phyloP scores from a whole-genome alignment of 2,797 vertebrate species.

The Acestrorhynchus altus region DNA sequence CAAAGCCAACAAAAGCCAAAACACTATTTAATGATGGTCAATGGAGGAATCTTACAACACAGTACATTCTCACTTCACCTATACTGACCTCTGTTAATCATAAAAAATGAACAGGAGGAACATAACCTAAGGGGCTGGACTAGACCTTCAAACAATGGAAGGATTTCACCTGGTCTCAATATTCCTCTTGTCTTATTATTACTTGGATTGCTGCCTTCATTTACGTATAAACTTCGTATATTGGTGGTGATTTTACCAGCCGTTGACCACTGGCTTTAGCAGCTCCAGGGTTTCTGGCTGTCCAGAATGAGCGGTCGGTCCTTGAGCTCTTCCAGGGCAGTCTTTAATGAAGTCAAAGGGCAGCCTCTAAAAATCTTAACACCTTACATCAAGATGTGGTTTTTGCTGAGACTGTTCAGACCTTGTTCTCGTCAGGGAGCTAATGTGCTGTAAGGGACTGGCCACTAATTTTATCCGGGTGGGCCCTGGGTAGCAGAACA shows the following conservation, averaged over 20 bases:
- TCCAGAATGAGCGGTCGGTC: conserved; percentile 60
- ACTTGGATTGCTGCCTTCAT: no score
- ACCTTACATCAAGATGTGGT: conserved; percentile 44
- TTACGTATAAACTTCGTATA: no score
- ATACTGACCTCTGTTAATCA: no score
- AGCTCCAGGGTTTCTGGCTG: conserved; percentile 57
- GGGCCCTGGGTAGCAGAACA: background rate
- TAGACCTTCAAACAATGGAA: no score
- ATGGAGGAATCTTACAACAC: no score
- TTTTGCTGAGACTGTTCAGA: conserved; percentile 26
- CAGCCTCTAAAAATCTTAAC: conserved; percentile 56
- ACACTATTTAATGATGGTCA: no score
- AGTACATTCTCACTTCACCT: no score
- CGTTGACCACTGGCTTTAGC: conserved; percentile 38
- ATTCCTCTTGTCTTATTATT: no score
- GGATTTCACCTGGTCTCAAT: no score
- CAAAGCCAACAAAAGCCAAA: no score
- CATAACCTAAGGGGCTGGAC: no score
- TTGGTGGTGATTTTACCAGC: conserved; percentile 19
- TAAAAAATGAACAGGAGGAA: no score
- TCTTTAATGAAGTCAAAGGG: conserved; percentile 67
- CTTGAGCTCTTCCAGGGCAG: conserved; percentile 61
- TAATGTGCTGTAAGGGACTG: conserved; percentile 8
- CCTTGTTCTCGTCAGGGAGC: conserved; percentile 17
- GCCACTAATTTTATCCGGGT: conserved; percentile 34